Percentiles rank a stretch among this genome's conserved stretches.
Conservation (phyloP, 2,113 vertebrate species). For the Ammodytes marinus region DNA sequence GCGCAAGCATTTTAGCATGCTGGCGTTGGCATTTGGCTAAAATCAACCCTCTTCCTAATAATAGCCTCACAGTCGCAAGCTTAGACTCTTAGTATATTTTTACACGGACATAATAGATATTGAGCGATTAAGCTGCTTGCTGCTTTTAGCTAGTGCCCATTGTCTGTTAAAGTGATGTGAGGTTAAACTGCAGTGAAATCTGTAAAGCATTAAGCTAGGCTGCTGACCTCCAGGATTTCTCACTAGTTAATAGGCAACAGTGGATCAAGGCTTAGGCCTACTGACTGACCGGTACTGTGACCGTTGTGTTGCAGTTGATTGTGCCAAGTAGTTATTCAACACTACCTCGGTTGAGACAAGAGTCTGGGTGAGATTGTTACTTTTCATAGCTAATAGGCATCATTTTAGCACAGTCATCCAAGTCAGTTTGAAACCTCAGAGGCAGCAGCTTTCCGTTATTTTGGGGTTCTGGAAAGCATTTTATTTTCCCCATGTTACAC, state of each 20-base stretch:
- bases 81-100: neutral
- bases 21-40: neutral
- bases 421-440: neutral
- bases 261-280: conserved; percentile 30
- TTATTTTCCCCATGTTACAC: neutral
- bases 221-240: conserved; percentile 27
- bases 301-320: conserved; percentile 7
- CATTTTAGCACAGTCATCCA: neutral
- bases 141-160: neutral
- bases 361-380: neutral
- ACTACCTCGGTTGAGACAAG: neutral
- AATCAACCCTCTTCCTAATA: neutral
- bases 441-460: conserved; percentile 5
- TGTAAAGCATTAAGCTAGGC: conserved; percentile 3
- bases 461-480: neutral
- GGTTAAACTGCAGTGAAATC: conserved; percentile 7
- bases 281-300: neutral
- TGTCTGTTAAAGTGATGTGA: neutral
- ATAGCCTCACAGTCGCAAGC: neutral
- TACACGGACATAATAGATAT: neutral
- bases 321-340: conserved; percentile 36
- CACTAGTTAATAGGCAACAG: conserved; percentile 19
- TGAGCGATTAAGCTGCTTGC: neutral
- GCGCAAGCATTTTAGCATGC: neutral
- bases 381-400: neutral